phyloP scores from a whole-genome alignment of 2,797 vertebrate species.

The Syngnathus rostellatus region DNA sequence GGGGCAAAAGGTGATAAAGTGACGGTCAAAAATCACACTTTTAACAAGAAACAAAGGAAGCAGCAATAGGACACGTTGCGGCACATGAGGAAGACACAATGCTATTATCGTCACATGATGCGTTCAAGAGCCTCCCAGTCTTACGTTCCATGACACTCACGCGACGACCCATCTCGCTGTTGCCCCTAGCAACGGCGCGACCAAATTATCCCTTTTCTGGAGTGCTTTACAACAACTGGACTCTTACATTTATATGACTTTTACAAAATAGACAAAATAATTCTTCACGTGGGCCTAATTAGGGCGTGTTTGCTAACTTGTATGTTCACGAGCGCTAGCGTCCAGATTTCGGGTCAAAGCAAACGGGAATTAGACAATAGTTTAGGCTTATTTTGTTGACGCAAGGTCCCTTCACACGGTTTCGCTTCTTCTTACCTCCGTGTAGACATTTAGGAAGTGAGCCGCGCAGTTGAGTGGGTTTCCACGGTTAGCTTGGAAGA shows the following conservation, averaged over 20 bases:
- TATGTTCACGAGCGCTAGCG: neutral
- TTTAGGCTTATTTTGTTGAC: neutral
- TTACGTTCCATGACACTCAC: slow-evolving; percentile 35
- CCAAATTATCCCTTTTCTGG: neutral
- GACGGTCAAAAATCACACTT: neutral
- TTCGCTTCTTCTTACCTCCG: slow-evolving; percentile 4
- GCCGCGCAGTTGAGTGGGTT: neutral
- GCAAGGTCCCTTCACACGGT: neutral
- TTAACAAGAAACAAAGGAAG: neutral
- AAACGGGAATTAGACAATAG: too few relatives aligned
- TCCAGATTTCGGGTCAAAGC: neutral
- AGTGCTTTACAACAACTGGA: neutral
- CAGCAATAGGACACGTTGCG: neutral
- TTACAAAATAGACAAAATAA: neutral
- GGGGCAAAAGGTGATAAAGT: neutral
- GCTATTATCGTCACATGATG: slow-evolving; percentile 4
- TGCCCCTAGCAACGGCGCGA: slow-evolving; percentile 64
- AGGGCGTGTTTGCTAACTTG: slow-evolving; percentile 6
- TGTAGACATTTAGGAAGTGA: neutral
- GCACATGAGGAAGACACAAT: neutral
- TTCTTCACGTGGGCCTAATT: too few relatives aligned
- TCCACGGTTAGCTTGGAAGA: neutral
- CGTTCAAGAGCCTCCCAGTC: slow-evolving; percentile 5
- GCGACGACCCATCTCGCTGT: slow-evolving; percentile 73
- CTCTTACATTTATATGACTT: neutral